Conservation (phyloP, 1,140 invertebrate genomes). For the Drusus annulatus region DNA sequence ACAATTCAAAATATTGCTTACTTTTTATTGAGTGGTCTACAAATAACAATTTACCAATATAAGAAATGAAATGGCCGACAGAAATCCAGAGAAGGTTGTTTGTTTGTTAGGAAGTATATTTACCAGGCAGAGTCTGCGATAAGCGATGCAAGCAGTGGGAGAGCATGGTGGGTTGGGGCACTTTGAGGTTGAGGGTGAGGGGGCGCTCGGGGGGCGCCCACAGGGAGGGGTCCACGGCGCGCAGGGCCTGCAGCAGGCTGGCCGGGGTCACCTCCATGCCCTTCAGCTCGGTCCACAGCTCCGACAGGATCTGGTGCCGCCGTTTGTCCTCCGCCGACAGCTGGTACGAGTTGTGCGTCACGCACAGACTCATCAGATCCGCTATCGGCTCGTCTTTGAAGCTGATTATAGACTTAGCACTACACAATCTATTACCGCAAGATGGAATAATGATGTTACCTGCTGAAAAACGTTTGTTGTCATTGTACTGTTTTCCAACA, state of each 20-base stretch:
- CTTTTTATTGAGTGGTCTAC: too few species aligned
- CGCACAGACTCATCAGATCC: constrained; percentile 59
- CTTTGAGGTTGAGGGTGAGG: constrained; percentile 76
- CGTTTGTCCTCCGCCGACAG: constrained; percentile 74
- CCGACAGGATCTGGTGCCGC: constrained; percentile 73
- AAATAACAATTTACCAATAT: not conserved
- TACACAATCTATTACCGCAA: constrained; percentile 42
- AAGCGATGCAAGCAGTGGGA: constrained; percentile 56
- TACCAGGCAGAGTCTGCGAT: constrained; percentile 52
- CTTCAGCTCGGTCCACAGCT: constrained; percentile 75
- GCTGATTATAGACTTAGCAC: constrained; percentile 50
- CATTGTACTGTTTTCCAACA: constrained; percentile 21
- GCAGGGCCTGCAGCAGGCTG: constrained; percentile 72
- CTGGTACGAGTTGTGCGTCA: constrained; percentile 62
- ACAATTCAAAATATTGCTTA: too few species aligned
- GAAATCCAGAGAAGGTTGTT: not conserved
- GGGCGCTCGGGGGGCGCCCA: constrained; percentile 77
- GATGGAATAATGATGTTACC: constrained; percentile 53
- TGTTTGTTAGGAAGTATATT: constrained; percentile 7
- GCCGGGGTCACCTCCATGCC: constrained; percentile 74
- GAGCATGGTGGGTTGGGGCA: constrained; percentile 68
- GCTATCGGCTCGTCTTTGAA: constrained; percentile 50
- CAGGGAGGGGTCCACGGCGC: constrained; percentile 74
- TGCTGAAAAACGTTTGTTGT: constrained; percentile 63
- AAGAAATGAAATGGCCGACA: not conserved